These are phyloP conservation scores for Porites australiensis DNA, from an alignment of 64 coral and sea anemone genomes.

Conservation along the genomic window DNA sequence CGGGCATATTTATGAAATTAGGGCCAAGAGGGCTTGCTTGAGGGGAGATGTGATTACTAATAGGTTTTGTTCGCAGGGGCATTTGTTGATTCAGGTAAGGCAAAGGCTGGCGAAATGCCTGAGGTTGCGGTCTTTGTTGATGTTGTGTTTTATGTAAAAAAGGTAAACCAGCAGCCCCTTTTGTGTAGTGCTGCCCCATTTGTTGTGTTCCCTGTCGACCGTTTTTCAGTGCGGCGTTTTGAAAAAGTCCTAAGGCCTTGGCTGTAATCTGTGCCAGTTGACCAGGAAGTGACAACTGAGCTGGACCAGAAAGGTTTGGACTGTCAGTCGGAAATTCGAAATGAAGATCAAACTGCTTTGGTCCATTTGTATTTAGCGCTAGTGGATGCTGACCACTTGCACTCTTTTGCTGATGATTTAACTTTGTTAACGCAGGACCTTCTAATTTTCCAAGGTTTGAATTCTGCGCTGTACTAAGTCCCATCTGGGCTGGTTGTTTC, in stretches of 20 bases:
- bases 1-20: background rate
- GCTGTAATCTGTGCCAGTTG: slow-evolving; percentile 25
- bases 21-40: background rate
- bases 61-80: background rate
- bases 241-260: background rate
- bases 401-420: background rate
- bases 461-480: background rate
- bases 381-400: background rate
- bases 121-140: background rate
- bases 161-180: background rate
- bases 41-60: background rate
- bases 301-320: background rate
- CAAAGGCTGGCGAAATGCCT: background rate
- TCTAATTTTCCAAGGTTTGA: background rate
- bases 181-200: background rate
- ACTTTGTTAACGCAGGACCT: background rate
- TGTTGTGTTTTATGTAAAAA: background rate
- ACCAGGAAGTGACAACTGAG: background rate
- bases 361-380: background rate
- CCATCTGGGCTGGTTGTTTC: background rate
- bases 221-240: background rate
- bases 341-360: background rate
- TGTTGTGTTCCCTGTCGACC: background rate
- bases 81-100: slow-evolving; percentile 6
- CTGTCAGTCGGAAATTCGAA: slow-evolving; percentile 1